Percentiles rank a stretch among this genome's conserved stretches.
Conservation (phyloP, 2,113 vertebrate genomes). For the Acanthisitta chloris region DNA sequence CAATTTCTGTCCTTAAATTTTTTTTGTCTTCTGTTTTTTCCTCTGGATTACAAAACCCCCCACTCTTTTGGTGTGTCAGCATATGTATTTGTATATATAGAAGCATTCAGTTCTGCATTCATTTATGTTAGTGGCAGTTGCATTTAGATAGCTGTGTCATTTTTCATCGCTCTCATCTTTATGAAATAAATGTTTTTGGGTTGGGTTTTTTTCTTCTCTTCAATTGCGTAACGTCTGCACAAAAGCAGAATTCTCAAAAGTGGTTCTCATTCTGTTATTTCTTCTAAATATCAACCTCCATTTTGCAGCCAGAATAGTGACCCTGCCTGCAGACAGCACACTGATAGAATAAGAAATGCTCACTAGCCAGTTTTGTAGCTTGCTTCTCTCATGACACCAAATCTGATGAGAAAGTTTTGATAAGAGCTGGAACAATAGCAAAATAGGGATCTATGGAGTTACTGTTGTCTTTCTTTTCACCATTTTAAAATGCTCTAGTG, state of each 20-base stretch:
- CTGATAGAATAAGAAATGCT: not conserved
- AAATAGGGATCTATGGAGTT: not conserved
- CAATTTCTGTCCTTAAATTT: not conserved
- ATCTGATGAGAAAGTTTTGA: not conserved
- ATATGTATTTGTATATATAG: not conserved
- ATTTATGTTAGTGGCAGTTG: not conserved
- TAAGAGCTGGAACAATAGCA: not conserved
- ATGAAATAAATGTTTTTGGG: not conserved
- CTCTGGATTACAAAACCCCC: rapidly evolving
- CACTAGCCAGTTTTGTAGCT: not conserved
- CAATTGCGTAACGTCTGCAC: not conserved
- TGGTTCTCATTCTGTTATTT: not conserved
- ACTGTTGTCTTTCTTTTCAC: not conserved
- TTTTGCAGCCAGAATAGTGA: not conserved
- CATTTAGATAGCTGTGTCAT: not conserved
- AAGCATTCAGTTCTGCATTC: not conserved
- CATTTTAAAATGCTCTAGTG: not conserved
- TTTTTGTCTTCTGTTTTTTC: not conserved
- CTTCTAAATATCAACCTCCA: not conserved
- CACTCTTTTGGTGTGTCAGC: not conserved
- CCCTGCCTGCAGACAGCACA: not conserved
- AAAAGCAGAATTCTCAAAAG: not conserved
- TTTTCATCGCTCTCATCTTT: not conserved
- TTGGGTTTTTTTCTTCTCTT: not conserved
- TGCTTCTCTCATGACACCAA: not conserved